A percentile compares a stretch with the other conserved stretches of the same genome.
Conservation (phyloP, 2,888 invertebrate species). For the Podotricha telesiphe region DNA sequence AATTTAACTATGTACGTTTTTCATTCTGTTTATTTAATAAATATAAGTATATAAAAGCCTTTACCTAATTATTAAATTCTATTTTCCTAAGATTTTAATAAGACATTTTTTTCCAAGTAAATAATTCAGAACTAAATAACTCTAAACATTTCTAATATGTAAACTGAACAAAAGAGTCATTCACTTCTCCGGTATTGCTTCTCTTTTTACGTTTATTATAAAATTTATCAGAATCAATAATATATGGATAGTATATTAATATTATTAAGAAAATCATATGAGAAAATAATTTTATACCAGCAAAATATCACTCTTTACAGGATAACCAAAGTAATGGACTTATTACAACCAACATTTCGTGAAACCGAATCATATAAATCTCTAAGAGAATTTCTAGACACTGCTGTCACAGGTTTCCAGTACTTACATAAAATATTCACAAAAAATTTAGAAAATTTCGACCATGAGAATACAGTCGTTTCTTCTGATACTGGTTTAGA, state of each 20-base stretch:
- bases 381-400: constrained; percentile 60
- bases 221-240: too few relatives aligned
- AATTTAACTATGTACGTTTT: constrained; percentile 67
- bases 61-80: background rate
- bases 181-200: too few relatives aligned
- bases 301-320: constrained; percentile 54
- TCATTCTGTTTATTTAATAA: too few relatives aligned
- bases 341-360: constrained; percentile 70
- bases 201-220: background rate
- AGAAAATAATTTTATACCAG: too few relatives aligned
- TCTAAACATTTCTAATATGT: too few relatives aligned
- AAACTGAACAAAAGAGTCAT: too few relatives aligned
- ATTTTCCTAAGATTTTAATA: background rate
- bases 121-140: too few relatives aligned
- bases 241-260: too few relatives aligned
- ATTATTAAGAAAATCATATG: too few relatives aligned
- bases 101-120: too few relatives aligned
- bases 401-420: constrained; percentile 54
- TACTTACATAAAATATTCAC: constrained; percentile 62
- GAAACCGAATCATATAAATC: constrained; percentile 66
- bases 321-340: constrained; percentile 63
- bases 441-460: constrained; percentile 47
- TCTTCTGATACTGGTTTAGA: constrained; percentile 45
- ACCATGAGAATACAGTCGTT: constrained; percentile 42
- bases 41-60: constrained; percentile 1